Base-by-base conservation (phyloP, 2,888 invertebrate genomes). In the Zelleria hepariella region DNA sequence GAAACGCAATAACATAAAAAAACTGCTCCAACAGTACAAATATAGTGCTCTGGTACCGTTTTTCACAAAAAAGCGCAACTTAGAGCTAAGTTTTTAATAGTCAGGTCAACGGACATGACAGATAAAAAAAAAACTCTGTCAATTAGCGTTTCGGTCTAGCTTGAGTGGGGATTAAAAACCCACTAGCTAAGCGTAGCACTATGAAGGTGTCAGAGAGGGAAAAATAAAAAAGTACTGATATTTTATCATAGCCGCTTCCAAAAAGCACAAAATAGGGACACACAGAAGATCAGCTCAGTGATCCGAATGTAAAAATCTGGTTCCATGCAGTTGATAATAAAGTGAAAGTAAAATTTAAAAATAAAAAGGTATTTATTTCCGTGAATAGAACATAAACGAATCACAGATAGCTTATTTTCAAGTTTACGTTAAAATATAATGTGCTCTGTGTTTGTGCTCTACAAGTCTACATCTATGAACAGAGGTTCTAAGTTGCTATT, bases 101-200 rank as follows among this genome's bases (percentile, higher is more conserved):
- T 63, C 70, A 66, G 68, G 56, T 62, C 48, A 67, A 72, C 67
- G 64, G 70, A 70, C 70, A 66, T 63, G 66, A 56, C 61, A 42
- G 32, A 61, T 59, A 62, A 65, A 65, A 63, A 66, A 68, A 66
- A 62, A 60, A 32, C 48, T 55, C 4, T 64, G 64, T 67, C 68
- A 61, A 62, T 63, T 65, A 69, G 58, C 61, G 57, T n/a, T 54
- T 54, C 60, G 61, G 60, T 48, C 55, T 23, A 59, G 27, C 62
- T 66, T 55, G n/a, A n/a, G n/a, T n/a, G n/a, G n/a, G n/a, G n/a
- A n/a, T 55, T 65, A 67, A 65, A 65, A 64, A 64, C 63, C 65
- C 60, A 65, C 64, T 61, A 67, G 32, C 68, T 67, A 73, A 68
- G n/a, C 47, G n/a, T 6, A n/a, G 65, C 74, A 75, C 75, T 75